These are phyloP conservation scores for Galeopsomyia nigrocyanea DNA, from an alignment of 2,888 invertebrate species.

Conservation along the genomic window DNA sequence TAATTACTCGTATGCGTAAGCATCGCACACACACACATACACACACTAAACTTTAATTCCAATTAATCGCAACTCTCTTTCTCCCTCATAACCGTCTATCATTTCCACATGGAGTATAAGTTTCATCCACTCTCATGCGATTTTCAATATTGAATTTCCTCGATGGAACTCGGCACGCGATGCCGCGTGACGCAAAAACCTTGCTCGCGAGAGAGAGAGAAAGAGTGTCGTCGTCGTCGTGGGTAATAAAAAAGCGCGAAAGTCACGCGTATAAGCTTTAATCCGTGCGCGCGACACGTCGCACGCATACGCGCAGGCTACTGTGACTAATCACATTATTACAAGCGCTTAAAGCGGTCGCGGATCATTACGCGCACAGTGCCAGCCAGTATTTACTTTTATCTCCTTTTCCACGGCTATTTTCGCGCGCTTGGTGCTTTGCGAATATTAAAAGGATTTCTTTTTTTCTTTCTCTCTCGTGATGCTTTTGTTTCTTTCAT, in stretches of 20 bases:
- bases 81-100: not conserved
- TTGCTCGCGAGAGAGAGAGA: not conserved
- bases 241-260: not conserved
- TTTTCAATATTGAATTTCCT: constrained; percentile 30
- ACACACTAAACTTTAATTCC: not conserved
- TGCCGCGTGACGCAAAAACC: constrained; percentile 28
- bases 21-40: not conserved
- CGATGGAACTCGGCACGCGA: constrained; percentile 1
- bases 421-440: constrained; percentile 8
- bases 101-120: not conserved
- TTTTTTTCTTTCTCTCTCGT: constrained; percentile 16
- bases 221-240: not conserved
- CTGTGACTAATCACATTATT: constrained; percentile 48
- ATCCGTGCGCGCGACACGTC: not conserved
- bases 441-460: constrained; percentile 47
- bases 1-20: too few relatives aligned
- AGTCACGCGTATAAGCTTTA: constrained; percentile 10
- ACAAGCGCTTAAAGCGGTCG: constrained; percentile 41
- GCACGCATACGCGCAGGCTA: constrained; percentile 19
- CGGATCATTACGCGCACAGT: constrained; percentile 44
- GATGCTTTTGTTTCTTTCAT: constrained; percentile 20
- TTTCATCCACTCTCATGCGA: constrained; percentile 9
- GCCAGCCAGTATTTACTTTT: constrained; percentile 21
- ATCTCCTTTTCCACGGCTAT: constrained; percentile 27
- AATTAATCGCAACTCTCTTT: constrained; percentile 9